Conservation (phyloP, 2,888 invertebrate species). For the Calameuta idolon region DNA sequence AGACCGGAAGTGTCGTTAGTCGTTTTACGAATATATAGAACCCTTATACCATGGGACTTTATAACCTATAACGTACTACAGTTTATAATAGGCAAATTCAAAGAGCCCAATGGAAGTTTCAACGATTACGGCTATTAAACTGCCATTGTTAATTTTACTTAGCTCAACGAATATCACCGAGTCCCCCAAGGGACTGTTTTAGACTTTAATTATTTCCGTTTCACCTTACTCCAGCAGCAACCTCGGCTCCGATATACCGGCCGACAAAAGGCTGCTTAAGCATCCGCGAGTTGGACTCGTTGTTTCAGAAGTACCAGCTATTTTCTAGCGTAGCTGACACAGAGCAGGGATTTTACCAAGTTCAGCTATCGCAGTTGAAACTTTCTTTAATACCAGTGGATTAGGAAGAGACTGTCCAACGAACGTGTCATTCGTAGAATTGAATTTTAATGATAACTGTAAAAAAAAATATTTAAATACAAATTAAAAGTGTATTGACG, state of each 20-base stretch:
- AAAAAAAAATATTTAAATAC: background rate
- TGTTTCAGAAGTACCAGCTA: background rate
- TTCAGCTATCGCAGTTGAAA: background rate
- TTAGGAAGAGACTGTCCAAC: background rate
- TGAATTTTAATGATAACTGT: background rate
- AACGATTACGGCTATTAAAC: background rate
- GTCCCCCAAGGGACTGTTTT: background rate
- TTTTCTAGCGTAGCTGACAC: background rate
- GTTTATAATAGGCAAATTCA: background rate
- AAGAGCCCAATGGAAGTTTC: background rate
- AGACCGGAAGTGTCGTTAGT: background rate
- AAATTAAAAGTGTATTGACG: too few species aligned
- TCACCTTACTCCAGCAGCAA: background rate
- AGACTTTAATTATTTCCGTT: background rate
- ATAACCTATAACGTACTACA: background rate
- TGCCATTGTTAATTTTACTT: background rate
- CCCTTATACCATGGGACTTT: background rate
- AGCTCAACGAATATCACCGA: background rate
- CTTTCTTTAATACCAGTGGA: too few species aligned
- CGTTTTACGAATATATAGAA: background rate
- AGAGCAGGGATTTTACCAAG: background rate
- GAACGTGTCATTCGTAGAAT: background rate
- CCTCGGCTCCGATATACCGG: background rate
- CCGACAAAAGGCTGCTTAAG: background rate
- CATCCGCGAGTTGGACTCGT: background rate